A percentile compares a stretch with the other conserved stretches of the same genome.
Conservation (phyloP, 2,888 invertebrate species). For the Drosophila hawaiiensis region DNA sequence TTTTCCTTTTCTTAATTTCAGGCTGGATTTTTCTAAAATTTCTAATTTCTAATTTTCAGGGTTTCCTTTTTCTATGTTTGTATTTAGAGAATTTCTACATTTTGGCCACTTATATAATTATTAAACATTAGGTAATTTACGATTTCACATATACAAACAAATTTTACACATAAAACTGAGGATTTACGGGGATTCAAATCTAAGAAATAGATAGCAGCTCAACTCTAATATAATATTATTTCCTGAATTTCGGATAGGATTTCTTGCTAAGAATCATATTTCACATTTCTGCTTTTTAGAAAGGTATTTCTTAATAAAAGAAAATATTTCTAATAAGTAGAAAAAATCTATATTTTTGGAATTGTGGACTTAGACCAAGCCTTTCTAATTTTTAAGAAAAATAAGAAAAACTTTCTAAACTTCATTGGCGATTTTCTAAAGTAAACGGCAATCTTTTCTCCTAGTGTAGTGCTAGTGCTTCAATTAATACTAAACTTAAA, state of each 20-base stretch:
- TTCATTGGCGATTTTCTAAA: not conserved
- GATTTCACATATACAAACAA: not conserved
- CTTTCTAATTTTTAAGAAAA: not conserved
- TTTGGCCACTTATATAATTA: not conserved
- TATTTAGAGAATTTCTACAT: not conserved
- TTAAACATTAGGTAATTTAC: not conserved
- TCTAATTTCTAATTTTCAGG: not conserved
- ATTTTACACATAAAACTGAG: not conserved
- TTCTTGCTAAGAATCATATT: not conserved
- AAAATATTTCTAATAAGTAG: not conserved
- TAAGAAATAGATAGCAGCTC: not conserved
- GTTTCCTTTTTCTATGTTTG: not conserved
- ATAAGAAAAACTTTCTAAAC: not conserved
- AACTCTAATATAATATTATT: not conserved
- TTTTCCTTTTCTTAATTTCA: not conserved
- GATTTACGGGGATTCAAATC: not conserved
- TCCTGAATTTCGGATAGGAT: not conserved
- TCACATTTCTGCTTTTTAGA: not conserved
- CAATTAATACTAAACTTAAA: slow-evolving; percentile 30
- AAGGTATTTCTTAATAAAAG: not conserved
- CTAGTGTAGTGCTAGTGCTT: slow-evolving; percentile 14
- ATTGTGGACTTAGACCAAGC: not conserved
- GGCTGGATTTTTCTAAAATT: too few relatives aligned
- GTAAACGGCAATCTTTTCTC: not conserved
- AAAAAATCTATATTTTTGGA: not conserved